These are phyloP conservation scores for Cyphomyrus plagiostoma DNA, from an alignment of 2,113 vertebrate species.

Conservation along the genomic window DNA sequence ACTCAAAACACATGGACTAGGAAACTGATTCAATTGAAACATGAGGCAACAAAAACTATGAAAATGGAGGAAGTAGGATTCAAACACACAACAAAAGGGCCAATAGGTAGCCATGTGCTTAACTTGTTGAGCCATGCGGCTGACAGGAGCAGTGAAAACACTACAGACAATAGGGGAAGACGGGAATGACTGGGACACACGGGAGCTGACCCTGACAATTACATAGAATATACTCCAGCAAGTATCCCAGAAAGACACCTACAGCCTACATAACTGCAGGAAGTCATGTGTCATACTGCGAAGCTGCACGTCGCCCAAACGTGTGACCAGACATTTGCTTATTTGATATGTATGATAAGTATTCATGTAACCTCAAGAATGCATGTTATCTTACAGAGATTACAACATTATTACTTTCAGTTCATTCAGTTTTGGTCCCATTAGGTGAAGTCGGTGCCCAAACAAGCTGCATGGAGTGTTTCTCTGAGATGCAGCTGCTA, in stretches of 20 bases:
- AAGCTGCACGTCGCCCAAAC: not conserved
- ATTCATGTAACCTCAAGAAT: not conserved
- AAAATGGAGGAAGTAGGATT: no score
- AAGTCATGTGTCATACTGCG: not conserved
- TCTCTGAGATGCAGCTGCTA: not conserved
- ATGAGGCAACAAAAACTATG: no score
- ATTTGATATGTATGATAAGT: not conserved
- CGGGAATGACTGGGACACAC: no score
- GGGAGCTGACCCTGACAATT: not conserved
- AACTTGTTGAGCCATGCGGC: no score
- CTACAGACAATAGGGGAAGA: no score
- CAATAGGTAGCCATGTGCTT: rapidly evolving
- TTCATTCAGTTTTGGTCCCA: not conserved
- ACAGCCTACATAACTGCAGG: not conserved
- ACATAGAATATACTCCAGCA: not conserved
- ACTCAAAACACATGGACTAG: no score
- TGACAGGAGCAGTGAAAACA: no score
- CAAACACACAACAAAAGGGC: no score
- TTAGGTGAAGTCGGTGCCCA: not conserved
- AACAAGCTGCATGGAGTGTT: not conserved
- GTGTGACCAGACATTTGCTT: not conserved
- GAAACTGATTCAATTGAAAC: no score
- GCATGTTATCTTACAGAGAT: not conserved
- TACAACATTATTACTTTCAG: not conserved
- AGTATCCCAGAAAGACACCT: not conserved